These are phyloP conservation scores for Hecatera dysodea DNA, from an alignment of 2,888 invertebrate genomes.

Conservation along the genomic window DNA sequence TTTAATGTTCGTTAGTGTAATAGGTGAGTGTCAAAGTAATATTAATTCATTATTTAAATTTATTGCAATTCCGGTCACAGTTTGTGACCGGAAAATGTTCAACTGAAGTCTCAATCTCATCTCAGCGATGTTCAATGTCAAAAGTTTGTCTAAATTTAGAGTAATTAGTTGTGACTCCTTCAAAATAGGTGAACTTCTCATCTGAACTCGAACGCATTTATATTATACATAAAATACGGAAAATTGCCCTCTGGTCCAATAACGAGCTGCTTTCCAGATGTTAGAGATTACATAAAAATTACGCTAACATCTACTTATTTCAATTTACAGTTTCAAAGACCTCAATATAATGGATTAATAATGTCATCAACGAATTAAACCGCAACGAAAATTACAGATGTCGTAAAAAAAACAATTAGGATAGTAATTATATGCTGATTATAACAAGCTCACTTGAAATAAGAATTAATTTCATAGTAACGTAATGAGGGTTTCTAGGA, in stretches of 20 bases:
- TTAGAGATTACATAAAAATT: constrained; percentile 11
- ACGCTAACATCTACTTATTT: constrained; percentile 15
- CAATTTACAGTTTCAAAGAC: constrained; percentile 32
- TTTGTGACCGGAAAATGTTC: not conserved
- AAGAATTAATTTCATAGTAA: constrained; percentile 34
- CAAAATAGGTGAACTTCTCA: too few species aligned
- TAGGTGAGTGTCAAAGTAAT: too few species aligned
- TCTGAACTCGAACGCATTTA: too few species aligned
- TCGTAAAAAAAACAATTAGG: constrained; percentile 42
- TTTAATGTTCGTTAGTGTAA: too few species aligned
- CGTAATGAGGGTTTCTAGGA: constrained; percentile 6
- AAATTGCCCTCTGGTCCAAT: not conserved
- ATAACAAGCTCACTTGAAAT: constrained; percentile 33
- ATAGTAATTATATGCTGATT: constrained; percentile 53
- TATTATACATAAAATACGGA: too few species aligned
- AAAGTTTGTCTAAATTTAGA: too few species aligned
- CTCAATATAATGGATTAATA: constrained; percentile 33
- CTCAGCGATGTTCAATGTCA: not conserved
- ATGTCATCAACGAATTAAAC: constrained; percentile 40
- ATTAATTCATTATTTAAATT: too few species aligned
- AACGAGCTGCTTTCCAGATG: not conserved
- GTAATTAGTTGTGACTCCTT: too few species aligned
- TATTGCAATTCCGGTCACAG: too few species aligned
- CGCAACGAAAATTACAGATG: constrained; percentile 31
- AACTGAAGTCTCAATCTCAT: not conserved